These are phyloP conservation scores for Drosophila cognata DNA, from an alignment of 2,888 invertebrate genomes.

Conservation along the genomic window DNA sequence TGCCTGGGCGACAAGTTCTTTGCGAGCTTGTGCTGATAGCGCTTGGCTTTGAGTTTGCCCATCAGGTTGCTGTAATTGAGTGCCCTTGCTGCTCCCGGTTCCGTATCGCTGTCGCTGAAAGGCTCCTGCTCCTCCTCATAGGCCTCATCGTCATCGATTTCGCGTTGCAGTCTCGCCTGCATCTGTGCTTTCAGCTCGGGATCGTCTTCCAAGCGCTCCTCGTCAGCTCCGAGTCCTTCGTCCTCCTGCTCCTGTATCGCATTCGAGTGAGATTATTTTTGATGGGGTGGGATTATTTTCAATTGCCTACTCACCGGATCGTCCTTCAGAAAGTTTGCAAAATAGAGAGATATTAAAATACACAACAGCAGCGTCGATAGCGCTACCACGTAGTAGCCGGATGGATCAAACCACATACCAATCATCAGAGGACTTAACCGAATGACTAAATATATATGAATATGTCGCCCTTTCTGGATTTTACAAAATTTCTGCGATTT, in stretches of 20 bases:
- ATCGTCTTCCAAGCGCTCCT: constrained; percentile 57
- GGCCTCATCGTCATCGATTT: constrained; percentile 62
- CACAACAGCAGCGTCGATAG: constrained; percentile 68
- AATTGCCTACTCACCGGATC: constrained; percentile 56
- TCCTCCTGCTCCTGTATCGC: constrained; percentile 60
- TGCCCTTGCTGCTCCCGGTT: constrained; percentile 12
- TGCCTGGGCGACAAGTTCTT: constrained; percentile 72
- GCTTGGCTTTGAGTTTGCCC: constrained; percentile 73
- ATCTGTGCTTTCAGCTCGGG: constrained; percentile 27
- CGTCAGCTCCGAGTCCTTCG: constrained; percentile 70
- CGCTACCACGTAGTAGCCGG: constrained; percentile 68
- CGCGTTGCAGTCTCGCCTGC: constrained; percentile 31
- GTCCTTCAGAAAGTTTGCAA: constrained; percentile 68
- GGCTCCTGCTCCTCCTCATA: constrained; percentile 55
- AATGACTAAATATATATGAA: constrained; percentile 8
- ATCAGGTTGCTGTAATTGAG: constrained; percentile 58
- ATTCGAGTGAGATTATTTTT: neutral
- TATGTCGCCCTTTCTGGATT: neutral
- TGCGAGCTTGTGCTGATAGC: constrained; percentile 68
- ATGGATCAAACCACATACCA: constrained; percentile 57
- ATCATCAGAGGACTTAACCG: constrained; percentile 2
- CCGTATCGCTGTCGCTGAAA: constrained; percentile 55
- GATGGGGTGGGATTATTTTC: neutral
- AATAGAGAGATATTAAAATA: constrained; percentile 71
- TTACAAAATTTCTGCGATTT: constrained; percentile 8